A percentile compares a stretch with the other conserved stretches of the same genome.
phyloP scores from a whole-genome alignment of 2,113 vertebrate species.

The Hemiprocne comata region DNA sequence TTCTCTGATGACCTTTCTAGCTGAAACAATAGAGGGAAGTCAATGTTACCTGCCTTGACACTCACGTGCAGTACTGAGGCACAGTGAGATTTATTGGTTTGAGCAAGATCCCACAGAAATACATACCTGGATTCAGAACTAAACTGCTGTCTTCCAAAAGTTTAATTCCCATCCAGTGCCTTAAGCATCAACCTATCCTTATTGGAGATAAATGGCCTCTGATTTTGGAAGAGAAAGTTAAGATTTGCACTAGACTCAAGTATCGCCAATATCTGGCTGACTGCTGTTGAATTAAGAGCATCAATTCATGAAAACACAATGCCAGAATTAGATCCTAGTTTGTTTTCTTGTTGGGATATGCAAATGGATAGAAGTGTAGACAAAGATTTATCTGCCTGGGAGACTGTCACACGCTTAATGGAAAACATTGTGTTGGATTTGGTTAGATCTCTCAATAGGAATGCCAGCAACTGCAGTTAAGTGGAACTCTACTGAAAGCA shows the following conservation, averaged over 20 bases:
- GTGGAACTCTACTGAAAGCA: conserved; percentile 21
- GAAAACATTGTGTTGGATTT: background rate
- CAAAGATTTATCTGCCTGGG: background rate
- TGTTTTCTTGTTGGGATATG: background rate
- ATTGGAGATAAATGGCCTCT: background rate
- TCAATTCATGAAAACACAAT: background rate
- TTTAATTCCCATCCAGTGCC: background rate
- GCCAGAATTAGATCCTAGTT: background rate
- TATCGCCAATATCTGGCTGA: background rate
- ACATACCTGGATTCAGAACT: background rate
- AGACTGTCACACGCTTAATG: background rate
- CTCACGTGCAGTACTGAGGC: background rate
- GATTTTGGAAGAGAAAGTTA: background rate
- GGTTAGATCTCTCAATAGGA: background rate
- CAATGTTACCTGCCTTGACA: background rate
- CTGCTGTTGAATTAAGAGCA: background rate
- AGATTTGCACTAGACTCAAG: background rate
- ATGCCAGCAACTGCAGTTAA: background rate
- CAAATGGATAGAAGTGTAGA: background rate
- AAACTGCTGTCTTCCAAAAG: background rate
- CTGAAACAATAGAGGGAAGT: background rate
- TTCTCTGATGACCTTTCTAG: background rate
- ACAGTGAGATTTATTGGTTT: background rate
- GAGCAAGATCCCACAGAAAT: background rate
- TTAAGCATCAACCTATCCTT: background rate